phyloP scores from a whole-genome alignment of 2,797 vertebrate genomes.

The Phoebastria nigripes region DNA sequence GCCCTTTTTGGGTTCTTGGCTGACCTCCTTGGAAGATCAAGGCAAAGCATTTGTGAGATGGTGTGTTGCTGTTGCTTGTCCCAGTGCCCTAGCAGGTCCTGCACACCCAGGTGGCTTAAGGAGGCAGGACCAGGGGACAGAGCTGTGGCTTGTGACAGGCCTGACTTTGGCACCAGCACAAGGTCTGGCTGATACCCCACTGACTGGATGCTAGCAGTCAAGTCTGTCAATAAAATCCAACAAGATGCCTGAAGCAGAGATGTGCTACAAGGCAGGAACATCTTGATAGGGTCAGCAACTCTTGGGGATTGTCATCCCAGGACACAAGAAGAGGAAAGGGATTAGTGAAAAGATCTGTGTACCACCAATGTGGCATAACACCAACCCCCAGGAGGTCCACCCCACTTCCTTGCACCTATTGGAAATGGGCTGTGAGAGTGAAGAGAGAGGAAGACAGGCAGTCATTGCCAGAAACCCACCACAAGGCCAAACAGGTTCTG shows the following conservation, averaged over 20 bases:
- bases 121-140: neutral
- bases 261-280: neutral
- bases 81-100: neutral
- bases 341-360: neutral
- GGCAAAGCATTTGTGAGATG: neutral
- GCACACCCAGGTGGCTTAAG: neutral
- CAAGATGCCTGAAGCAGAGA: neutral
- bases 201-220: neutral
- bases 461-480: neutral
- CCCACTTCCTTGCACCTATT: neutral
- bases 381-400: neutral
- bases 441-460: neutral
- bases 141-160: neutral
- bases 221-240: neutral
- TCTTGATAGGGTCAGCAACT: fast-evolving
- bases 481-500: neutral
- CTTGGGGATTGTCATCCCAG: neutral
- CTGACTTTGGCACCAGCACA: neutral
- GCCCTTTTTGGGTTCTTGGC: neutral
- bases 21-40: neutral
- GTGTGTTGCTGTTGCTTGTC: neutral
- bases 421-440: neutral
- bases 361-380: neutral
- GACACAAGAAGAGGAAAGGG: neutral
- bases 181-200: neutral